Base-by-base conservation (phyloP, 2,797 vertebrate species). In the Melanotaenia maccullochi region DNA sequence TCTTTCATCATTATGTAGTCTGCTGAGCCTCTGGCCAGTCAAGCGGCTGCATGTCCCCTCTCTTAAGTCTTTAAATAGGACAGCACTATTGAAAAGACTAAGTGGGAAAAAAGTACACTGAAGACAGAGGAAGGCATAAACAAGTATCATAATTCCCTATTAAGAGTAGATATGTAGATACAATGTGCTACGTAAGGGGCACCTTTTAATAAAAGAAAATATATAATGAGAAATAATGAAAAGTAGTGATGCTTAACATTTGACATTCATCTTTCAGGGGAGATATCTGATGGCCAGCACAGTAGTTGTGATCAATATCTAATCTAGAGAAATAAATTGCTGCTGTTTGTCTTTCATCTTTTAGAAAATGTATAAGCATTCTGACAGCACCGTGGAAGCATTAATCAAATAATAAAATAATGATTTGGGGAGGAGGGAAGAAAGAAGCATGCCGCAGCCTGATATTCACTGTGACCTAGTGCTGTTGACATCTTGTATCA, bases 311-410 rank as follows among this genome's bases (percentile, higher is more conserved):
- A 95, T 95, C 95, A 94, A 95, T 95, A 95, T 94, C 94, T 95
- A 93, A 95, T 95, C 94, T 94, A 89, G 84, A 84, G 93, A 93
- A 94, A 94, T 93, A 95, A 95, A 95, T 95, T 93, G 95, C 87
- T 62, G 80, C 93, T 93, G 93, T 95, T 94, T 93, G 93, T 94
- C 94, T 94, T 95, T 94, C 92, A 91, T 94, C 93, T 93, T 90
- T 88, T 81, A 90, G 93, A 93, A 94, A 94, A 93, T 90, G 89
- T 92, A 91, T 90, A 93, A 90, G 92, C 87, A 92, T 90, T 88
- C 84, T 93, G 93, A 94, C 93, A 94, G 92, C 88, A 91, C 76
- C 60, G 64, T 84, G 84, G 74, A 90, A 77, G 75, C 93, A 92
- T 94, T 94, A 87, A 94, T 95, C 93, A 94, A 93, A 91, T 92